These are phyloP conservation scores for Chrysina gloriosa DNA, from an alignment of 2,888 invertebrate species.

Conservation along the genomic window DNA sequence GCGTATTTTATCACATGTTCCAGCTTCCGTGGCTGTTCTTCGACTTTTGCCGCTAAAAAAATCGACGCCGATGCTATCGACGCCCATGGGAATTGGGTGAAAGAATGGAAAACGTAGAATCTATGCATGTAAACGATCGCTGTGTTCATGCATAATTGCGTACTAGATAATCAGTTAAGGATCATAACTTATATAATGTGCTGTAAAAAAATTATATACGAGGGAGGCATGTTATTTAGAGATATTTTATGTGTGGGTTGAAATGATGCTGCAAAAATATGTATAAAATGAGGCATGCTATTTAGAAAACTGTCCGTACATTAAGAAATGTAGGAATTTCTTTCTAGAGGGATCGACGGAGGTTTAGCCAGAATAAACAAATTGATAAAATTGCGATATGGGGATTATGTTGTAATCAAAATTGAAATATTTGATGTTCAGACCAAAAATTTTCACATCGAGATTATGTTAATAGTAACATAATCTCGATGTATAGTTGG, in stretches of 20 bases:
- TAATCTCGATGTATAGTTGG: no score
- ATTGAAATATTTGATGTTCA: no score
- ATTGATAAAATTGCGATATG: no score
- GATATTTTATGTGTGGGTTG: no score
- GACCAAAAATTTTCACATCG: no score
- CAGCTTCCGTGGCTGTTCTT: conserved; percentile 97
- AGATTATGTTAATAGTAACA: no score
- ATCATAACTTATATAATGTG: conserved; percentile 48
- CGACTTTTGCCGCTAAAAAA: conserved; percentile 97
- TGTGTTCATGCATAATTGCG: conserved; percentile 97
- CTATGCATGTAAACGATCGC: conserved; percentile 99
- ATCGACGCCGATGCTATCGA: conserved; percentile 94
- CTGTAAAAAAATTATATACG: conserved; percentile 35
- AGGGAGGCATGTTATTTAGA: conserved; percentile 31
- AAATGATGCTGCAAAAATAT: no score
- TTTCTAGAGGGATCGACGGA: no score
- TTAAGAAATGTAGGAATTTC: neutral
- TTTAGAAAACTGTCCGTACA: no score
- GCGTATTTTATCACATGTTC: conserved; percentile 97
- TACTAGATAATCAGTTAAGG: conserved; percentile 67
- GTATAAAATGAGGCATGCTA: neutral
- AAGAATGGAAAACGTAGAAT: conserved; percentile 98
- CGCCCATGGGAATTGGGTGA: conserved; percentile 94
- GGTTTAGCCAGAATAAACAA: no score
- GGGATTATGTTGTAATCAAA: no score